Conservation (phyloP, 2,797 vertebrate species). For the Anisognathus igniventris region DNA sequence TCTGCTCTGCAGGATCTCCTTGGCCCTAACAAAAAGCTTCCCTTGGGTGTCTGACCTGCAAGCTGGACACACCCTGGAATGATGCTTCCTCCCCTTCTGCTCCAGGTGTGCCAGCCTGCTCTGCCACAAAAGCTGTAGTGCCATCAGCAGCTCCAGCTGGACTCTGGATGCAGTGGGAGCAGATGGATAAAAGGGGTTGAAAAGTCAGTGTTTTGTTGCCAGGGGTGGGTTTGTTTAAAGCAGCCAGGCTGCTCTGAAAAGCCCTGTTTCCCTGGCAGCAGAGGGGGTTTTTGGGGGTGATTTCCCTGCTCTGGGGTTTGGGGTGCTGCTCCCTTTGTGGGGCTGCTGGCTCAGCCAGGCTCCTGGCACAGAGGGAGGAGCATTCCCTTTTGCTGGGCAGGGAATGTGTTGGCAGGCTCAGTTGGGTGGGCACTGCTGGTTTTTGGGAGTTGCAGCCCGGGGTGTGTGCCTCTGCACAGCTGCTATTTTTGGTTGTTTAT, state of each 20-base stretch:
- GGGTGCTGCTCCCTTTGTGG: background rate
- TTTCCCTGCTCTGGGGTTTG: background rate
- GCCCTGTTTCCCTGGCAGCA: background rate
- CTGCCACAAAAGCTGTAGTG: background rate
- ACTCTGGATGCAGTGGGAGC: background rate
- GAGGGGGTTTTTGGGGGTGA: background rate
- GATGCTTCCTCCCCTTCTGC: background rate
- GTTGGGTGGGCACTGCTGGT: background rate
- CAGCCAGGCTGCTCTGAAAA: rapidly evolving
- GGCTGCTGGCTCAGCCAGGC: background rate
- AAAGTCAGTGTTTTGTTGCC: background rate
- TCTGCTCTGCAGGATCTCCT: background rate
- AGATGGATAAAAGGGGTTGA: background rate
- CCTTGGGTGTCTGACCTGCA: background rate
- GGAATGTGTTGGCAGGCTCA: background rate
- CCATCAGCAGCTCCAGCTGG: background rate
- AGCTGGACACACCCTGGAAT: background rate
- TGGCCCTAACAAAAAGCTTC: no score
- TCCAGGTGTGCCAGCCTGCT: background rate
- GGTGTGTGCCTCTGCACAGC: background rate
- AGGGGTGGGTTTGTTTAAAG: background rate
- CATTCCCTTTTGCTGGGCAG: background rate
- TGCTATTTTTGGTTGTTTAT: slow-evolving; percentile 16
- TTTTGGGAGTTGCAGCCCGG: background rate
- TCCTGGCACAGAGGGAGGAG: background rate